These are phyloP conservation scores for Cacajao melanocephalus DNA, from an alignment of 2,797 vertebrate species.

Conservation along the genomic window DNA sequence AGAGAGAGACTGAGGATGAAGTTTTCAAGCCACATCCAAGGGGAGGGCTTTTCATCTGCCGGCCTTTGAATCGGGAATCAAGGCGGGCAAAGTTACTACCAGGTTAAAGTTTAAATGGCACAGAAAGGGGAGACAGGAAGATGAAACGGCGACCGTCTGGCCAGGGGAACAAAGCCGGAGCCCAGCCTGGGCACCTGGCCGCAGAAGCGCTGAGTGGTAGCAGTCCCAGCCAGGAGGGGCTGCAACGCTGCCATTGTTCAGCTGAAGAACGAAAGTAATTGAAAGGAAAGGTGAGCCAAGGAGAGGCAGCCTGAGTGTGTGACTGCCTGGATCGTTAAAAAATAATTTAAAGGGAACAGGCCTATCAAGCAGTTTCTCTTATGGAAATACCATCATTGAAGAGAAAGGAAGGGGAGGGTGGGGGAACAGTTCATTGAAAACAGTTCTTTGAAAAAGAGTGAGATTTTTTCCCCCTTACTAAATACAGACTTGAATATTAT, in stretches of 20 bases:
- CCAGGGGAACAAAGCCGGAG: constrained; percentile 88
- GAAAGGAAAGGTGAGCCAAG: constrained; percentile 88
- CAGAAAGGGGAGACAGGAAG: constrained; percentile 85
- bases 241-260: constrained; percentile 85
- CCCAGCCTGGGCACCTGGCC: constrained; percentile 86
- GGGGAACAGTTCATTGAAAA: constrained; percentile 74
- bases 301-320: constrained; percentile 81
- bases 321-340: constrained; percentile 86
- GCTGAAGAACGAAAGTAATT: constrained; percentile 87
- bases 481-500: constrained; percentile 81
- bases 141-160: constrained; percentile 87
- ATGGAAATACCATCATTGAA: constrained; percentile 86
- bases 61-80: constrained; percentile 88
- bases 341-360: constrained; percentile 87
- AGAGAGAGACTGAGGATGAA: constrained; percentile 85
- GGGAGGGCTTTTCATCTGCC: constrained; percentile 87
- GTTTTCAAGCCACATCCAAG: constrained; percentile 87
- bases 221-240: constrained; percentile 84
- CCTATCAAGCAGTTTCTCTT: constrained; percentile 86
- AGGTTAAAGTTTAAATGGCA: constrained; percentile 91
- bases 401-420: constrained; percentile 71
- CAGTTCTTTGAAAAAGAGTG: constrained; percentile 82
- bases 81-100: constrained; percentile 89
- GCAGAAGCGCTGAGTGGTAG: constrained; percentile 83
- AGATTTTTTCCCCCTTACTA: constrained; percentile 52